Evolutionary conservation across 2,113 vertebrate species (phyloP), one percentile per base, ranked within the genome.

Genomic region (Mustela nigripes): DNA sequence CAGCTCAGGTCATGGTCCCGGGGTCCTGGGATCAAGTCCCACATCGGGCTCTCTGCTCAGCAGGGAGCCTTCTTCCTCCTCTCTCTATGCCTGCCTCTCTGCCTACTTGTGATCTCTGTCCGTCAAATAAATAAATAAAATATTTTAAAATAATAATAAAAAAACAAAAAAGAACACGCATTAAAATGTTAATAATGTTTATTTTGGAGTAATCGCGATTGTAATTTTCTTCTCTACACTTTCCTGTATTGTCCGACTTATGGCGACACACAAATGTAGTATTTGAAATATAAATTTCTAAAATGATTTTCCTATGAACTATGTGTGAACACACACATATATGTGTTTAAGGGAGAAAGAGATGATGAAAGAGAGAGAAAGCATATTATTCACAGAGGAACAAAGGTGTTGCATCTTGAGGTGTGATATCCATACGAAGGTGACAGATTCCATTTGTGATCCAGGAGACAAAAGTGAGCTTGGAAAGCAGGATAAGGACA

Each of bases 371-470:
- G n/a, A 90, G 76, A 76, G 87, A 88, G 45, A 28, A 85, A 81
- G 33, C 22, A 84, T 69, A 63, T 28, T 22, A 53, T 56, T 42
- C 33, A 45, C 81, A 97, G 53, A 91, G 42, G 11, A 84, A 88
- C 50, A 94, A 92, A 94, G 42, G 50, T 11, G 16, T 42, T 71
- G 11, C 89, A 50, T 85, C 63, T 91, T 93, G 69, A 33, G 18
- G 39, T 74, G 1, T 89, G 60, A 91, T 56, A 81, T 36, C 87
- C 60, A 95, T 10, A 39, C 53, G 58, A 87, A 90, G 76, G 53
- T 92, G 89, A 95, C 86, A 78, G 45, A 85, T 85, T 95, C 19
- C 71, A 93, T 91, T 82, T 93, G 63, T 28, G 53, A 89, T 67
- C 65, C 83, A 73, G 19, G 48, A 97, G 74, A 95, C 33, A 87